Conservation (phyloP, 2,797 vertebrate species). For the Peromyscus nudipes region DNA sequence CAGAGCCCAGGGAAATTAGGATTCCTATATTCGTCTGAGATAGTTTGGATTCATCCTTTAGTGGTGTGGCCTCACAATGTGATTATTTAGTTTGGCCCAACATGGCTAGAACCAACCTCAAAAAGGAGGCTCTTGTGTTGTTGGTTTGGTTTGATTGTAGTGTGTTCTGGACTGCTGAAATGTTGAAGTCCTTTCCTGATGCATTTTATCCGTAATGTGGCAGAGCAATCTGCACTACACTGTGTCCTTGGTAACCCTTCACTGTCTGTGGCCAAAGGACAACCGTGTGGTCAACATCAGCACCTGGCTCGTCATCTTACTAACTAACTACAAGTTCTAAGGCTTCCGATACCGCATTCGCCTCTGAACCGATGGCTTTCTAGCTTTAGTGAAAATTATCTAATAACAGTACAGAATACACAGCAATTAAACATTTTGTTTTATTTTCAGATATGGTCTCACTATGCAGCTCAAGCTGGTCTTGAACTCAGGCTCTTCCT, state of each 20-base stretch:
- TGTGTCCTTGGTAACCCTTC: slow-evolving; percentile 1
- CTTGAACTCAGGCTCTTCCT: not conserved
- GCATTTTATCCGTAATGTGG: not conserved
- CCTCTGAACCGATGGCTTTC: slow-evolving; percentile 10
- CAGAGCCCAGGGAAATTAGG: not conserved
- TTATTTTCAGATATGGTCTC: not conserved
- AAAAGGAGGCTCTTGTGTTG: slow-evolving; percentile 8
- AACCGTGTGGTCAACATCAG: not conserved
- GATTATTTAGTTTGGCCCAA: slow-evolving; percentile 63
- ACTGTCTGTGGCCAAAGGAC: not conserved
- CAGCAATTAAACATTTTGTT: slow-evolving; percentile 24
- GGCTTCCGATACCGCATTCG: not conserved
- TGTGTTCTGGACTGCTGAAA: slow-evolving; percentile 13
- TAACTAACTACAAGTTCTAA: slow-evolving; percentile 5
- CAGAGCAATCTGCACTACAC: not conserved
- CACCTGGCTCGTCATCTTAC: slow-evolving; percentile 2
- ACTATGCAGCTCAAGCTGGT: not conserved
- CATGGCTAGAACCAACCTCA: slow-evolving; percentile 35
- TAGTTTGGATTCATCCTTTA: not conserved
- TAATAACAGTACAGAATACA: not conserved
- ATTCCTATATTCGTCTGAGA: not conserved
- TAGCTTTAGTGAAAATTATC: slow-evolving; percentile 49
- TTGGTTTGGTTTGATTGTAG: not conserved
- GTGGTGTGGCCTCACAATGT: not conserved
- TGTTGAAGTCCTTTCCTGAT: not conserved